Evolutionary conservation across 1,140 invertebrate species (phyloP).

Genomic region (Philaenus spumarius): DNA sequence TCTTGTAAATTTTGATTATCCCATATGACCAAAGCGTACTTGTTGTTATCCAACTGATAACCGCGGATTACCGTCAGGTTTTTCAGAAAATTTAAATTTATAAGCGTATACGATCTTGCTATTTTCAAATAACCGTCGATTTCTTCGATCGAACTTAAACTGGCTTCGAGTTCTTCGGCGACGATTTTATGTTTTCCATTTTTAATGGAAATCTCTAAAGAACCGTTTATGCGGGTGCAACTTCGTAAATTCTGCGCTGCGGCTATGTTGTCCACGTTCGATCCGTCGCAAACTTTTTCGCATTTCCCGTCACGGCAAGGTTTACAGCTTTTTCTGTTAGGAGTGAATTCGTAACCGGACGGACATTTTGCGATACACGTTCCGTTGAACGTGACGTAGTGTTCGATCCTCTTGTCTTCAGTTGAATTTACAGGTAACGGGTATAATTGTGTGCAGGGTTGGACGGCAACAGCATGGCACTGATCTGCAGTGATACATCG

Average conservation of each 20-base stretch:
- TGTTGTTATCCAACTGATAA: slow-evolving; percentile 31
- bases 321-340: neutral
- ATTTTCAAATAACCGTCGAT: slow-evolving; percentile 75
- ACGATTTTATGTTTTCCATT: slow-evolving; percentile 30
- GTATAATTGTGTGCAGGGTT: neutral
- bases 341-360: slow-evolving; percentile 44
- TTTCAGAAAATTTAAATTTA: slow-evolving; percentile 80
- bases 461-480: slow-evolving; percentile 53
- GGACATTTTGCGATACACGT: slow-evolving; percentile 72
- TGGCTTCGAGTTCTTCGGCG: slow-evolving; percentile 64
- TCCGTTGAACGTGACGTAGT: slow-evolving; percentile 44
- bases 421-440: neutral
- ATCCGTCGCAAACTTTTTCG: slow-evolving; percentile 56
- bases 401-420: neutral
- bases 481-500: slow-evolving; percentile 67
- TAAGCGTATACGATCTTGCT: slow-evolving; percentile 66
- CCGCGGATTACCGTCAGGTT: slow-evolving; percentile 65
- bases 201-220: slow-evolving; percentile 74
- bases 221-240: slow-evolving; percentile 74
- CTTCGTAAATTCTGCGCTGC: slow-evolving; percentile 65
- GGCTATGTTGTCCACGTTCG: slow-evolving; percentile 62
- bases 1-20: slow-evolving; percentile 92
- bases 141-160: slow-evolving; percentile 65
- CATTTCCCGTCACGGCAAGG: slow-evolving; percentile 40
- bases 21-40: slow-evolving; percentile 62